Base-by-base conservation (phyloP, 2,113 vertebrate genomes). In the human region DNA sequence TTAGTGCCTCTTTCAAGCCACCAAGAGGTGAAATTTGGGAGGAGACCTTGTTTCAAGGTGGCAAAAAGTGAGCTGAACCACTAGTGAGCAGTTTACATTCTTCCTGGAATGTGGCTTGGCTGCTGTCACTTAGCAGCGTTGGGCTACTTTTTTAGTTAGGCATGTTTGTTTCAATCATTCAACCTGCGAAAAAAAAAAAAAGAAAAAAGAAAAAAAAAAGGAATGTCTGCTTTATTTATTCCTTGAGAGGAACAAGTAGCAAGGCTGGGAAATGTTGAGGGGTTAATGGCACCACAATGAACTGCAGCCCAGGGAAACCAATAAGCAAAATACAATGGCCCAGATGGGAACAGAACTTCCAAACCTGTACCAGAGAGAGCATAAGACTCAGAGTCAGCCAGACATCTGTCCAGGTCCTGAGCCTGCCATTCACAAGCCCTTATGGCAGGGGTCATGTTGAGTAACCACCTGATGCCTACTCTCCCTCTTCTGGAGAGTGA, bases 141-240 rank as follows among this genome's bases (percentile, higher is more conserved):
- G 50, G 38, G 32, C 16, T 72, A 43, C 23, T 64, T 83, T 83
- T 57, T 81, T 25, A 35, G 43, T 40, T 61, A 50, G 22, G 35
- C 5, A 13, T 17, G 35, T 13, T 82, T 76, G 90, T 82, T 91
- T 78, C 68, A 81, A 75, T 94, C 78, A 70, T 43, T 73, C 59
- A 95, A 48, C 32, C 55, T 70, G 61, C 1, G 57, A 55, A 82
- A 17, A 92, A 17, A 12, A 35, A 70, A 70, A 22, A 66, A 13
- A 38, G 12, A 1, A 43, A 43, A 43, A 66, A 12, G 25, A 6
- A 45, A 43, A 66, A 12, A 40, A 23, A 75, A 43, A 1, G 45
- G 32, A 64, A 12, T 20, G 13, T 20, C 48, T 27, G 52, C 40
- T 96, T 68, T 90, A 72, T 94, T 61, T 80, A 76, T 40, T 86